Conservation (phyloP, 1,140 invertebrate species). For the Drosophila albomicans region DNA sequence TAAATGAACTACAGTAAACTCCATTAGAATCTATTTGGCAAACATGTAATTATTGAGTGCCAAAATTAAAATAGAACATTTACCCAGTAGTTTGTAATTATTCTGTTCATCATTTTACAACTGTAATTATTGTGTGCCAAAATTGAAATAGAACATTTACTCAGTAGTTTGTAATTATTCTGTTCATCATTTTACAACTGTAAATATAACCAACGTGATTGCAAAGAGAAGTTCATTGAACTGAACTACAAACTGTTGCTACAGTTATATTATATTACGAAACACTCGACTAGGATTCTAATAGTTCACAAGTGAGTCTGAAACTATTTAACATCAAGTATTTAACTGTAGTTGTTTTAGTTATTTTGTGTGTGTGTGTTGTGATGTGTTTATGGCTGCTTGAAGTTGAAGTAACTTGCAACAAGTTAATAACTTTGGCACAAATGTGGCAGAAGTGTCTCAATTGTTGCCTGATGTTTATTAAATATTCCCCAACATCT, state of each 20-base stretch:
- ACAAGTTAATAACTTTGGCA: constrained; percentile 72
- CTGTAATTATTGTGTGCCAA: too few relatives aligned
- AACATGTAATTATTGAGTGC: too few relatives aligned
- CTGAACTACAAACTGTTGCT: background rate
- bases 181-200: too few relatives aligned
- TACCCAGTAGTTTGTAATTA: too few relatives aligned
- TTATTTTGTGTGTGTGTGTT: background rate
- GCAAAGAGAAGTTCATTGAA: background rate
- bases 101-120: too few relatives aligned
- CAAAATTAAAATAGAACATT: too few relatives aligned
- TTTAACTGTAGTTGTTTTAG: constrained; percentile 13
- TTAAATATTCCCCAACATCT: constrained; percentile 62
- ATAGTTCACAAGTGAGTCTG: constrained; percentile 21
- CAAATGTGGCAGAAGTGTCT: constrained; percentile 47
- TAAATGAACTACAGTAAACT: background rate
- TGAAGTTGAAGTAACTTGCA: constrained; percentile 38
- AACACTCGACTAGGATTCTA: background rate
- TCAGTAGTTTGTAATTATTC: too few relatives aligned
- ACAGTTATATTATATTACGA: background rate
- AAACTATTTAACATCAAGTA: constrained; percentile 9
- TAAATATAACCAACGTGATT: too few relatives aligned
- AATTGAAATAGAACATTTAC: too few relatives aligned
- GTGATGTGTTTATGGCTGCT: constrained; percentile 36
- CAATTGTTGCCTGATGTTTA: constrained; percentile 55
- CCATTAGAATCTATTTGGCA: background rate